Evolutionary conservation across 2,113 vertebrate species (phyloP).

Genomic region (Stigmatopora argus): DNA sequence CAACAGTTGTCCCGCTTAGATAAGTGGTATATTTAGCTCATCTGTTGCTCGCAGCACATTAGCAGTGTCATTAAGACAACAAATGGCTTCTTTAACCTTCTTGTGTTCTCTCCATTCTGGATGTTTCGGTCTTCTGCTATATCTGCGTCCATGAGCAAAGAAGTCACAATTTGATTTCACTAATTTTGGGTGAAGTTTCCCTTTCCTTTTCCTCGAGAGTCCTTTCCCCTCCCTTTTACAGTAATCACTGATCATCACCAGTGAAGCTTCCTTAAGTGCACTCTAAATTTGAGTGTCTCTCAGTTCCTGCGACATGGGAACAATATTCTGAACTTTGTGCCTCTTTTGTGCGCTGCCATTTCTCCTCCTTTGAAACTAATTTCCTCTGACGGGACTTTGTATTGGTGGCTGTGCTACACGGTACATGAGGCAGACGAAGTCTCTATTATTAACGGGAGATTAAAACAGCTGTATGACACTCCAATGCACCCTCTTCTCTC

Average conservation of each 20-base stretch:
- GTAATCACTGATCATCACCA: constrained; percentile 57
- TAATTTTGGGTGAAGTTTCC: constrained; percentile 22
- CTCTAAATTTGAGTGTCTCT: constrained; percentile 51
- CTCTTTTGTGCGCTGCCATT: constrained; percentile 55
- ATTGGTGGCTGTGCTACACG: constrained; percentile 62
- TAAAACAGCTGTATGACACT: constrained; percentile 96
- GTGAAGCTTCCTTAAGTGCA: constrained; percentile 46
- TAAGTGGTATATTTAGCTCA: constrained; percentile 66
- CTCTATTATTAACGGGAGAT: constrained; percentile 94
- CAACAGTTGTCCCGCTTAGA: constrained; percentile 66
- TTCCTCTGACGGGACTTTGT: constrained; percentile 63
- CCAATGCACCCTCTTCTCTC: constrained; percentile 83
- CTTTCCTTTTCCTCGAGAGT: constrained; percentile 23
- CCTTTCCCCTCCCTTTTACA: constrained; percentile 45
- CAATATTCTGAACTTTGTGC: constrained; percentile 49
- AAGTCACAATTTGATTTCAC: constrained; percentile 25
- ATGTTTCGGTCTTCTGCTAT: constrained; percentile 37
- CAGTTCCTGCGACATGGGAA: constrained; percentile 39
- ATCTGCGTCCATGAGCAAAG: constrained; percentile 43
- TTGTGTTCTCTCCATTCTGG: constrained; percentile 42
- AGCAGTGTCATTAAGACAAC: constrained; percentile 58
- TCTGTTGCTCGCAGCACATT: constrained; percentile 62
- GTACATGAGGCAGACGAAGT: constrained; percentile 77
- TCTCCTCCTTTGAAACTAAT: constrained; percentile 58
- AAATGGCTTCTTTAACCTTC: constrained; percentile 48